Base-by-base conservation (phyloP, 1,140 invertebrate genomes). In the Drosophila quadrilineata region DNA sequence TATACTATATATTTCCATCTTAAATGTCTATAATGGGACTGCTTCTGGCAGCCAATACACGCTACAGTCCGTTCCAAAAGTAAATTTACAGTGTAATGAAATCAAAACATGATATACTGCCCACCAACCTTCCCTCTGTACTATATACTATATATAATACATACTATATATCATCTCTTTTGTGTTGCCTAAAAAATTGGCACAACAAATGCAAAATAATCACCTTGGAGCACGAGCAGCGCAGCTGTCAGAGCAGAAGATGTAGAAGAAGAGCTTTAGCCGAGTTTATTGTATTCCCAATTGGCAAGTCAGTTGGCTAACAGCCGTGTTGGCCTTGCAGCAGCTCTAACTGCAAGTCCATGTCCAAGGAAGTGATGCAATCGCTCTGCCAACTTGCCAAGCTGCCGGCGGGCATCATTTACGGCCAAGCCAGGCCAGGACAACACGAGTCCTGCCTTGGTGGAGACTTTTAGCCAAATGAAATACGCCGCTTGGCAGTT, bases 151-250 rank as follows among this genome's bases (percentile, higher is more conserved):
- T n/a, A n/a, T n/a, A n/a, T n/a, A n/a, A n/a, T n/a, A n/a, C n/a
- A n/a, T n/a, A n/a, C n/a, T n/a, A n/a, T n/a, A n/a, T n/a, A n/a
- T n/a, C n/a, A n/a, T n/a, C n/a, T n/a, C n/a, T n/a, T n/a, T n/a
- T n/a, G n/a, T n/a, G n/a, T n/a, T n/a, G n/a, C 22, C 14, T 29
- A 41, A 31, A 62, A 72, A 77, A 77, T 77, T 77, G 69, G 48
- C 69, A 76, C 45, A 79, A 77, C 62, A 85, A 75, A 58, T 68
- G 79, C 54, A 68, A 75, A 71, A 75, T 84, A 84, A 84, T 84
- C 79, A 84, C 74, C 79, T 75, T 53, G 38, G 80, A 85, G 79
- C 52, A 31, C 14, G 31, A 40, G 38, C 14, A 54, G 28, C 22
- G 22, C 40, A 19, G 35, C 26, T 40, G 21, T 0, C 6, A 1